These are phyloP conservation scores for Dicrostonyx torquatus DNA, from an alignment of 2,797 vertebrate species.

Conservation along the genomic window DNA sequence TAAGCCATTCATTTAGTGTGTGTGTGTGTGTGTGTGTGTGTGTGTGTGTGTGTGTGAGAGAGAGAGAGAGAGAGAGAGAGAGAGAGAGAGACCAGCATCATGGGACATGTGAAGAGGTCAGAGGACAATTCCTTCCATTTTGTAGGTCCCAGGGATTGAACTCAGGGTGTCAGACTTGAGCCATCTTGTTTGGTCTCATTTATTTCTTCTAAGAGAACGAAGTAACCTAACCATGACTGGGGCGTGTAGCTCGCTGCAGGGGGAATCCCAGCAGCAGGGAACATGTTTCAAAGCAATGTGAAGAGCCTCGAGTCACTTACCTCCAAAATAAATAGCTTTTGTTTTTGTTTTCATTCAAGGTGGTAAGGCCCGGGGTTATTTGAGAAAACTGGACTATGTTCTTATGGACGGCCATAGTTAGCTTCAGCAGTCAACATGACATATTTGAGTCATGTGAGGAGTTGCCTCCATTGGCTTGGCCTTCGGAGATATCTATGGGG, in stretches of 20 bases:
- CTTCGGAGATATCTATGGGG: not conserved
- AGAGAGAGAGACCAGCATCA: too few species aligned
- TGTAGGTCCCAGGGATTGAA: not conserved
- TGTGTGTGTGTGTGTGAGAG: not conserved
- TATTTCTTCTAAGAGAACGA: not conserved
- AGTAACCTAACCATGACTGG: too few species aligned
- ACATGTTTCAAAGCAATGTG: not conserved
- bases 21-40: not conserved
- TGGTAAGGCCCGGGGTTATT: not conserved
- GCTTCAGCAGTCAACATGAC: not conserved
- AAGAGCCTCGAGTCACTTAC: not conserved
- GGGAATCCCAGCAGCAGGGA: too few species aligned
- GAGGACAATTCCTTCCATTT: not conserved
- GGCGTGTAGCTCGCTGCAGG: not conserved
- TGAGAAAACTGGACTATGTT: not conserved
- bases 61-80: too few species aligned
- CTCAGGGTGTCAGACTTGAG: not conserved
- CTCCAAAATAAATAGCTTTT: not conserved
- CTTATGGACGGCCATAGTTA: not conserved
- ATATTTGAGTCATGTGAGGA: not conserved
- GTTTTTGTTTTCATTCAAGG: constrained; percentile 41
- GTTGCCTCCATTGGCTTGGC: not conserved
- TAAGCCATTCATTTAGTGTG: not conserved
- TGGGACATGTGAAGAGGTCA: not conserved
- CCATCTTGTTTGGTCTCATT: not conserved